Percentiles rank a stretch among this genome's conserved stretches.
Evolutionary conservation across 2,113 vertebrate species (phyloP).

Genomic region (Patagioenas fasciata): DNA sequence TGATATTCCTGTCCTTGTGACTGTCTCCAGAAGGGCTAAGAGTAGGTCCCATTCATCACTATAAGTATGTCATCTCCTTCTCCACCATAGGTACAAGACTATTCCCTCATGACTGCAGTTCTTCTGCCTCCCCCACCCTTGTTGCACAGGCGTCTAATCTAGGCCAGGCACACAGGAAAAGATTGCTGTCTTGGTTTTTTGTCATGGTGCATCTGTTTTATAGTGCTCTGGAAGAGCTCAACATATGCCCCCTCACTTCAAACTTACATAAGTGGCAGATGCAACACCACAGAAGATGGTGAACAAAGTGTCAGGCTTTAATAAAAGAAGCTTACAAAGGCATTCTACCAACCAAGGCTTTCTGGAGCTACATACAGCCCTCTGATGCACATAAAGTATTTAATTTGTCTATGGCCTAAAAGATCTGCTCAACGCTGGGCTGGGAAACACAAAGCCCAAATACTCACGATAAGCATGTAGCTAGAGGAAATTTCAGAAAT

Average conservation of each 20-base stretch:
- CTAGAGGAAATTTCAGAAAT: not conserved
- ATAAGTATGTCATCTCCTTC: not conserved
- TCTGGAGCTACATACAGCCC: not conserved
- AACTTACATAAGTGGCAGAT: not conserved
- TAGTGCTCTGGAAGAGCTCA: not conserved
- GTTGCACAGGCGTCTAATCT: not conserved
- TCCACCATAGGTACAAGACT: not conserved
- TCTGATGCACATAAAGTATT: not conserved
- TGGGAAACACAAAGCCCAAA: not conserved
- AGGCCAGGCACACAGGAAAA: not conserved
- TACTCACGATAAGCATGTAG: not conserved
- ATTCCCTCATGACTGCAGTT: not conserved
- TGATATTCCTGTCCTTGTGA: conserved; percentile 9
- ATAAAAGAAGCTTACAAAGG: not conserved
- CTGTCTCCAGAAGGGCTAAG: not conserved
- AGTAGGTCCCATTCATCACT: not conserved
- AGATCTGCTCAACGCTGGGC: not conserved
- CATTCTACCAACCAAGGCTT: not conserved
- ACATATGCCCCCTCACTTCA: not conserved
- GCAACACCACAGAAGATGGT: not conserved
- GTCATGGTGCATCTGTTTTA: not conserved
- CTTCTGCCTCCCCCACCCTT: not conserved
- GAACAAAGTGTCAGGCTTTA: not conserved
- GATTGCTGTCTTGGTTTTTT: not conserved
- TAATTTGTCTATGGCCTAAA: not conserved